A percentile compares a stretch with the other conserved stretches of the same genome.
Evolutionary conservation across 2,888 invertebrate genomes (phyloP).

Genomic region (Aporophyla lueneburgensis): DNA sequence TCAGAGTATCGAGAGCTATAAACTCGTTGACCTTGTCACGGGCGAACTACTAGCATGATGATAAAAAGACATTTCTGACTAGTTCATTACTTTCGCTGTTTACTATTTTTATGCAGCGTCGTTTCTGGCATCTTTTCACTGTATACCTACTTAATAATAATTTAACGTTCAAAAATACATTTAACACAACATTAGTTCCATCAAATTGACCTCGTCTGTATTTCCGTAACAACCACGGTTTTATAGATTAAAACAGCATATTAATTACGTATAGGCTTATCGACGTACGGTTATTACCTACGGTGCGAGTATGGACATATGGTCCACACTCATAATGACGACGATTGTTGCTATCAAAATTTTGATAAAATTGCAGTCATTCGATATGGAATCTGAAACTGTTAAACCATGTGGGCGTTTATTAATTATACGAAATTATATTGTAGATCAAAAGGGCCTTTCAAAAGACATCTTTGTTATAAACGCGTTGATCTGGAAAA

Average conservation of each 20-base stretch:
- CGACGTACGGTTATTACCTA: constrained; percentile 29
- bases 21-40: no score
- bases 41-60: no score
- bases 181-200: neutral
- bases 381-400: constrained; percentile 11
- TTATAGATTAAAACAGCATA: constrained; percentile 15
- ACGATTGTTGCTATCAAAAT: constrained; percentile 5
- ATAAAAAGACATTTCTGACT: neutral
- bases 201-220: neutral
- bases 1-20: no score
- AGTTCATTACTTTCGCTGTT: neutral
- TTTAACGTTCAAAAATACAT: neutral
- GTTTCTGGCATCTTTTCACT: neutral
- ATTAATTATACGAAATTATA: neutral
- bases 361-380: constrained; percentile 40
- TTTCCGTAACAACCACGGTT: constrained; percentile 12
- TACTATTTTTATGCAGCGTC: neutral
- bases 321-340: constrained; percentile 16
- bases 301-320: constrained; percentile 17
- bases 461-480: constrained; percentile 1
- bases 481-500: constrained; percentile 26
- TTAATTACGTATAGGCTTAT: constrained; percentile 35
- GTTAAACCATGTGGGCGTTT: constrained; percentile 6
- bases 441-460: neutral
- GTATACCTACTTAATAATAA: neutral